phyloP scores from a whole-genome alignment of 2,888 invertebrate species.

The Laspeyria flexula region DNA sequence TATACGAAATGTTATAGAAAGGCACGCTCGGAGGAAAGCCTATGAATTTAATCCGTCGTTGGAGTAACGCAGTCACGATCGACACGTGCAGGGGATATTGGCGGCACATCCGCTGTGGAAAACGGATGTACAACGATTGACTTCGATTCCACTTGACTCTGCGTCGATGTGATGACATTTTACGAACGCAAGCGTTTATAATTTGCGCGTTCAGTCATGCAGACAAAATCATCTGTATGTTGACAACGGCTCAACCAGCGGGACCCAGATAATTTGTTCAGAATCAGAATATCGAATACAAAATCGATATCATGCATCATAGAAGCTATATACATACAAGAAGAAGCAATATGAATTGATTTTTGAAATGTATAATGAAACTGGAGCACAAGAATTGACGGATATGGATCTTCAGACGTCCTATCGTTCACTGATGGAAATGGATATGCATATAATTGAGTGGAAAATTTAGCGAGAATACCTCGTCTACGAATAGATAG shows the following conservation, averaged over 20 bases:
- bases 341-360: slow-evolving; percentile 15
- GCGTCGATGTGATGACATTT: slow-evolving; percentile 42
- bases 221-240: slow-evolving; percentile 39
- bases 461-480: slow-evolving; percentile 36
- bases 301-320: slow-evolving; percentile 17
- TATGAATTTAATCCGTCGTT: slow-evolving; percentile 78
- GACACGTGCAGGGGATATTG: slow-evolving; percentile 57
- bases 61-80: slow-evolving; percentile 72
- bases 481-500: slow-evolving; percentile 36
- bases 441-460: slow-evolving; percentile 9
- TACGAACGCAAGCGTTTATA: slow-evolving; percentile 22
- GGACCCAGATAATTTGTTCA: slow-evolving; percentile 21
- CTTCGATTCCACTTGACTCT: slow-evolving; percentile 49
- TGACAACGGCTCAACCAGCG: slow-evolving; percentile 37
- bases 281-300: slow-evolving; percentile 19
- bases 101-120: slow-evolving; percentile 57
- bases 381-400: slow-evolving; percentile 18
- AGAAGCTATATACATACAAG: slow-evolving; percentile 24
- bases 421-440: slow-evolving; percentile 21
- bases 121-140: slow-evolving; percentile 52
- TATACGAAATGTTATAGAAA: slow-evolving; percentile 85
- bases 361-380: slow-evolving; percentile 12
- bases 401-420: slow-evolving; percentile 14
- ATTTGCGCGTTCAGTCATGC: slow-evolving; percentile 25
- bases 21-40: slow-evolving; percentile 84